phyloP scores from a whole-genome alignment of 2,797 vertebrate genomes.

The Buceros bicornis region DNA sequence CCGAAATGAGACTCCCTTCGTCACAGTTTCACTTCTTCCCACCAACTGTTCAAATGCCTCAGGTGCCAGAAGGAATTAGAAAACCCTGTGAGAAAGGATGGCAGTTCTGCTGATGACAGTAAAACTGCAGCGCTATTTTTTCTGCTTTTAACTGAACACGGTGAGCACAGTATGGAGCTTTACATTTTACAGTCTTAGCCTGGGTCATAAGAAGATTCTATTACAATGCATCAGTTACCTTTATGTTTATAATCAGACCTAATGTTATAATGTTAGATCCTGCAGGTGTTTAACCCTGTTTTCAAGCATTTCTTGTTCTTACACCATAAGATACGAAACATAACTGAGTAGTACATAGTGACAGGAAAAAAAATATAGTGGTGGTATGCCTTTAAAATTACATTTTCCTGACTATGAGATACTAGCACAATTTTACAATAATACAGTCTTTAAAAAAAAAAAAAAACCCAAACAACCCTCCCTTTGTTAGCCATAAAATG shows the following conservation, averaged over 20 bases:
- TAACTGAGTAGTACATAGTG: not conserved
- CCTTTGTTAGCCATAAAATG: slow-evolving; percentile 6
- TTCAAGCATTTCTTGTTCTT: not conserved
- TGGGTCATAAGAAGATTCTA: slow-evolving; percentile 37
- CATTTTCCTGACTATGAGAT: not conserved
- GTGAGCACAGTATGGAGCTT: slow-evolving; percentile 16
- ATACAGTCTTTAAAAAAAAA: not conserved
- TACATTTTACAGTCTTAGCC: slow-evolving; percentile 44
- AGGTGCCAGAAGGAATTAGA: slow-evolving; percentile 77
- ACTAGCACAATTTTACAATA: not conserved
- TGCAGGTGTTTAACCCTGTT: slow-evolving; percentile 48
- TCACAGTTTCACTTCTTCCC: slow-evolving; percentile 64
- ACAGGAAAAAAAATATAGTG: not conserved
- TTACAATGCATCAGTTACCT: slow-evolving; percentile 62
- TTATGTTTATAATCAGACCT: slow-evolving; percentile 66
- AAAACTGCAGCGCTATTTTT: slow-evolving; percentile 61
- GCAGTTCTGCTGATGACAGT: slow-evolving; percentile 79
- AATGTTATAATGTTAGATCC: slow-evolving; percentile 46
- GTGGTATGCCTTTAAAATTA: not conserved
- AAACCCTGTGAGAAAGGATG: slow-evolving; percentile 70
- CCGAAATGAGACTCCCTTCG: slow-evolving; percentile 64
- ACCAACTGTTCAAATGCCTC: slow-evolving; percentile 75
- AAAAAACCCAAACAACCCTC: not conserved
- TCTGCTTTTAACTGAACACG: slow-evolving; percentile 64
- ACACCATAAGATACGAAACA: not conserved